Evolutionary conservation across 1,140 invertebrate genomes (phyloP).

Genomic region (Streblospio benedicti): DNA sequence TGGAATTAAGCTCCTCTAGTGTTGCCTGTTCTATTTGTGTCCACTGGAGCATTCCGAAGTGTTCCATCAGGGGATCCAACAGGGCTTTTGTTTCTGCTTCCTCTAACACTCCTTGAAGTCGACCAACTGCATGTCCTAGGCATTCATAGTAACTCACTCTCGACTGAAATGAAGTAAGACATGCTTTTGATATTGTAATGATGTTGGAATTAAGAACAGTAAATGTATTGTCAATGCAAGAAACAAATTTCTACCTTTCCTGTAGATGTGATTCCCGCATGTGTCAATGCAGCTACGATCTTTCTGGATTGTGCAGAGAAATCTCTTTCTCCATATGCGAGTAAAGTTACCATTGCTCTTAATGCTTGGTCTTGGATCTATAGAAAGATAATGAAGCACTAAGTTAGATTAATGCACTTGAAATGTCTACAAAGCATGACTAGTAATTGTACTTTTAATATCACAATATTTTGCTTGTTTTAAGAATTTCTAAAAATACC

Average conservation of each 20-base stretch:
- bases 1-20: neutral
- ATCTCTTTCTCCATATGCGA: neutral
- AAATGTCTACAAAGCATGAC: too few species aligned
- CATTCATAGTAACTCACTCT: constrained; percentile 4
- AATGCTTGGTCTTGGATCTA: constrained; percentile 6
- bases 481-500: too few species aligned
- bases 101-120: neutral
- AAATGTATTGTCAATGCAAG: too few species aligned
- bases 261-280: neutral
- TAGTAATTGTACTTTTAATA: too few species aligned
- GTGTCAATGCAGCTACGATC: neutral
- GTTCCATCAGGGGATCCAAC: neutral
- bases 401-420: too few species aligned
- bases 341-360: neutral
- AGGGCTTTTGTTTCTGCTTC: neutral
- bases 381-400: too few species aligned
- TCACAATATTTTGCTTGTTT: too few species aligned
- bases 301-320: constrained; percentile 1
- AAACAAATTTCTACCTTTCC: too few species aligned
- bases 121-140: constrained; percentile 8
- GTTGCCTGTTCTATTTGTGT: neutral
- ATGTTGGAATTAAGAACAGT: too few species aligned
- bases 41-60: neutral
- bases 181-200: too few species aligned
- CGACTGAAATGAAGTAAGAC: too few species aligned